Evolutionary conservation across 2,113 vertebrate genomes (phyloP), one percentile per base, ranked within the genome.

Genomic region (Dolichotis patagonum): DNA sequence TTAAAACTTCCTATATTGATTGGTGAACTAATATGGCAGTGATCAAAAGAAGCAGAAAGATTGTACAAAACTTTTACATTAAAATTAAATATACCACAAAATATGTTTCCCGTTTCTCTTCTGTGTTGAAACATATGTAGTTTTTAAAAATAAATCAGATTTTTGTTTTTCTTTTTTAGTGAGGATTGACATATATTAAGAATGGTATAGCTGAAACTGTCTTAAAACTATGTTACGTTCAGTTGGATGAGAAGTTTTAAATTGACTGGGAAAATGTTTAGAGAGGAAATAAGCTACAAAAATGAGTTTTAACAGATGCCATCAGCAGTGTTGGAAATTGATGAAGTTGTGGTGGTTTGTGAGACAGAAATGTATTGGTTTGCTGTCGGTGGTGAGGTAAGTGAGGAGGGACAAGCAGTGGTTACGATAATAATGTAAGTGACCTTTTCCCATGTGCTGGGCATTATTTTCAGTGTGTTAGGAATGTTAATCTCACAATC

Each of bases 231-330:
- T 93, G 20, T 73, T 54, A 46, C 20, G 12, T 67, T 92, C 30
- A 86, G 7, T 85, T 88, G 71, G 86, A 80, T 88, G 88, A 95
- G 82, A 91, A 81, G 3, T 85, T 96, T 95, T 90, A 38, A 88
- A 85, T 60, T 89, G 54, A 54, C 73, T 91, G 30, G 46, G 83
- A 88, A 96, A 43, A 85, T 69, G 46, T 62, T 88, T 65, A 81
- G 67, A 78, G 26, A 56, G 46, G 38, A 41, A 90, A 14, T 91
- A 54, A 17, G 28, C 92, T 85, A 46, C 35, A 85, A 58, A 95
- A 83, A 32, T 69, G 60, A 85, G 43, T 14, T 67, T 85, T 63
- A 67, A 19, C 11, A 84, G 85, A 22, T 24, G 6, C 10, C 38
- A 11, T 71, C 26, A 35, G 52, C 13, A 24, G n/a, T 88, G 24